Base-by-base conservation (phyloP, 2,888 invertebrate species). In the Molanna angustata region DNA sequence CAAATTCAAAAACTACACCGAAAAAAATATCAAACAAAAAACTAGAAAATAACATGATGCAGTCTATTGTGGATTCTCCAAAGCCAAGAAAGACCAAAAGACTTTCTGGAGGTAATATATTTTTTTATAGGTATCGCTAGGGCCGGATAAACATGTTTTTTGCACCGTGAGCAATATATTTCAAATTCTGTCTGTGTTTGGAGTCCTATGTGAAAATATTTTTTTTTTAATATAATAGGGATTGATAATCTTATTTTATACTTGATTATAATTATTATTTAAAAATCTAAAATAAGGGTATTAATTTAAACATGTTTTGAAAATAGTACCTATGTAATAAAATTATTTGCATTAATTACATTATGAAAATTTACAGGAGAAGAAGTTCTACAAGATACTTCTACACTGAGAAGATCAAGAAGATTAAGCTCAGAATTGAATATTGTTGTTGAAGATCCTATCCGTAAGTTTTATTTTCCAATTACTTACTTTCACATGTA, bases 381-480 rank as follows among this genome's bases (percentile, higher is more conserved):
- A n/a, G n/a, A n/a, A n/a, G n/a, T n/a, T n/a, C n/a, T n/a, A n/a
- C 47, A 35, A 16, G 46, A 42, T 14, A 11, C 22, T 11, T 16
- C 52, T 31, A 21, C 31, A 16, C 43, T 52, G 3, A 51, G 58
- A 35, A 52, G 58, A 17, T 58, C 58, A n/a, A 49, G 55, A 11
- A 33, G 58, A 19, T 39, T 58, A 4, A 58, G 58, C 33, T 52
- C 50, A 3, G 58, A 58, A 21, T 33, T 58, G 7, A 55, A 52
- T 31, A 22, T 51, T 33, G 46, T 58, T n/a, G 18, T 52, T 33
- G 58, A 58, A 53, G 55, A 58, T 47, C 55, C 58, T 9, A 50
- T 55, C 16, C 39, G 58, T 58, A 31, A 49, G 57, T 48, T 33
- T 37, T 27, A 7, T 27, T 6, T 27, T 27, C 11, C 4, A 35